phyloP scores from a whole-genome alignment of 2,113 vertebrate genomes.

The Pelobates fuscus region DNA sequence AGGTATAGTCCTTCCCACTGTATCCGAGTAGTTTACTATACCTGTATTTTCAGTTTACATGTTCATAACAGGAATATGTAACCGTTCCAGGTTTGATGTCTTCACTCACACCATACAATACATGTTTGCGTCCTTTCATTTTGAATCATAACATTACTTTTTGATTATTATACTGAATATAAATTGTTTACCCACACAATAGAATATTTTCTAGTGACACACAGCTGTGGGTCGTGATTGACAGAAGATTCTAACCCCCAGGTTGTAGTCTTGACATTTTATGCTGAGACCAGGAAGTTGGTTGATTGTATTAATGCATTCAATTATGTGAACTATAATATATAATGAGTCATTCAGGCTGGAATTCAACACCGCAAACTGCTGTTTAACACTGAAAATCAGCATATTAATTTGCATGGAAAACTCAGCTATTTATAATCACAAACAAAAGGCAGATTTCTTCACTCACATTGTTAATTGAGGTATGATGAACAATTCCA shows the following conservation, averaged over 20 bases:
- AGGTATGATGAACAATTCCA: not conserved
- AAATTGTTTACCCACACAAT: too few relatives aligned
- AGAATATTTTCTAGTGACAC: not conserved
- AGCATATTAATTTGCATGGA: not conserved
- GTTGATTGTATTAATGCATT: conserved; percentile 26
- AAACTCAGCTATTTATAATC: conserved; percentile 7
- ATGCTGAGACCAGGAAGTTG: conserved; percentile 15
- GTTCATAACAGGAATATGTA: too few relatives aligned
- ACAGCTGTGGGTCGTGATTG: not conserved
- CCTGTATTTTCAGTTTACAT: too few relatives aligned
- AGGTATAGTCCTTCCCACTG: too few relatives aligned
- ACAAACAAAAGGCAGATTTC: conserved; percentile 41
- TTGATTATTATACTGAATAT: too few relatives aligned
- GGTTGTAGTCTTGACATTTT: conserved; percentile 27
- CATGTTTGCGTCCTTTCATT: too few relatives aligned
- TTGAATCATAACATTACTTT: too few relatives aligned
- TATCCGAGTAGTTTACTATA: too few relatives aligned
- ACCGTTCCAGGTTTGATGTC: too few relatives aligned
- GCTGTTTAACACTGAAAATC: not conserved
- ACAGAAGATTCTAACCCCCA: conserved; percentile 10
- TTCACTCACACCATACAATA: too few relatives aligned
- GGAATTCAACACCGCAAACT: not conserved
- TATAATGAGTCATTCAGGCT: conserved; percentile 24
- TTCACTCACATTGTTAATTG: conserved; percentile 18
- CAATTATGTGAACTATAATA: conserved; percentile 22